Percentiles rank a stretch among this genome's conserved stretches.
Evolutionary conservation across 2,888 invertebrate genomes (phyloP).

Genomic region (Amphipoea lucens): DNA sequence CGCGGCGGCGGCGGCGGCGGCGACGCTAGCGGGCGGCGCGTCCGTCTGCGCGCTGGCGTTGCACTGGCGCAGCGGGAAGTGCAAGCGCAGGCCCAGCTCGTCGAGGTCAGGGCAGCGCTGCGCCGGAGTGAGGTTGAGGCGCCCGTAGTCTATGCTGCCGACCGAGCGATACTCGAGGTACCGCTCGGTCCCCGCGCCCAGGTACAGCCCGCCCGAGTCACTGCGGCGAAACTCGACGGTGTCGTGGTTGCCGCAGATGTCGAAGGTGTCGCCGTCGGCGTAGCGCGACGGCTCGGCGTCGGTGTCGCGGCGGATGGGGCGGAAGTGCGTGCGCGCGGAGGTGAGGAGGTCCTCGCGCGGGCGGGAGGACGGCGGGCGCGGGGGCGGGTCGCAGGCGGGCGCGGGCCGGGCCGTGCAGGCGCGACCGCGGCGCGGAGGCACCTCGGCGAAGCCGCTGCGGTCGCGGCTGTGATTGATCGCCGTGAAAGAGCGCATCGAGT

Average conservation of each 20-base stretch:
- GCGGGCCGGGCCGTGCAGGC: constrained; percentile 91
- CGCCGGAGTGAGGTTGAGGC: constrained; percentile 80
- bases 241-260: constrained; percentile 92
- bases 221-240: constrained; percentile 92
- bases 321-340: constrained; percentile 95
- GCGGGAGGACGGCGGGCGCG: constrained; percentile 63
- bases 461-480: constrained; percentile 91
- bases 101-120: constrained; percentile 82
- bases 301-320: constrained; percentile 92
- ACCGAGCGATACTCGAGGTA: constrained; percentile 88
- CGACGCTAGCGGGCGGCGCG: constrained; percentile 54
- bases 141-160: constrained; percentile 82
- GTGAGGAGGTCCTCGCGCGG: constrained; percentile 93
- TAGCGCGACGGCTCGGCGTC: constrained; percentile 82
- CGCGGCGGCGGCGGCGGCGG: constrained; percentile 65
- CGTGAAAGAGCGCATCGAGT: constrained; percentile 88
- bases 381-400: constrained; percentile 66
- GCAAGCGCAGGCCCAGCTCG: constrained; percentile 90
- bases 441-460: constrained; percentile 91
- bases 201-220: constrained; percentile 91
- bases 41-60: constrained; percentile 84
- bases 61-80: constrained; percentile 90
- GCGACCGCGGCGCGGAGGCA: constrained; percentile 87
- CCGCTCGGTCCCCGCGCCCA: constrained; percentile 88
- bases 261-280: constrained; percentile 94